Percentiles rank a stretch among this genome's conserved stretches.
These are phyloP conservation scores for Heteropelma amictum DNA, from an alignment of 2,888 invertebrate genomes.

Conservation along the genomic window DNA sequence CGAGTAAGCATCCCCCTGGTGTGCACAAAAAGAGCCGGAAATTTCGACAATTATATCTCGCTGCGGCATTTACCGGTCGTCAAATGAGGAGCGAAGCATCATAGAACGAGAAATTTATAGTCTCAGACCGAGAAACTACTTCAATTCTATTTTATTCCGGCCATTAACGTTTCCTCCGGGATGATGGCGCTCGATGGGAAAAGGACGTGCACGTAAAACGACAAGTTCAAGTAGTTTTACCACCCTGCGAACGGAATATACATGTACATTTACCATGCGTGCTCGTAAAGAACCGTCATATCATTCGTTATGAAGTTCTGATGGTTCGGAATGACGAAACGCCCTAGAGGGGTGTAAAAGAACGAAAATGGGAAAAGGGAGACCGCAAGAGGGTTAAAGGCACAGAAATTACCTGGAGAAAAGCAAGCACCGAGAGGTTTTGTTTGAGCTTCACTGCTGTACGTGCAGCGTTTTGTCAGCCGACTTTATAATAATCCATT, in stretches of 20 bases:
- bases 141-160: conserved; percentile 45
- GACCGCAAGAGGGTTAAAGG: conserved; percentile 17
- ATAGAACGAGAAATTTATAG: conserved; percentile 9
- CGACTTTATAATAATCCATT: conserved; percentile 52
- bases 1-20: too few relatives aligned
- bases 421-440: conserved; percentile 35
- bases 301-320: conserved; percentile 69
- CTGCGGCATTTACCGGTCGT: conserved; percentile 2
- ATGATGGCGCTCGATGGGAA: neutral
- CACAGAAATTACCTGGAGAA: conserved; percentile 36
- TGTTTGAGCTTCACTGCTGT: conserved; percentile 22
- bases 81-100: conserved; percentile 12
- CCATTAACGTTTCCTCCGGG: conserved; percentile 40
- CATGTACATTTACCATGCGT: neutral
- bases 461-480: conserved; percentile 37
- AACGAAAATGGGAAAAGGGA: neutral
- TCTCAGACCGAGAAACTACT: conserved; percentile 19
- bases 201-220: neutral
- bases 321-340: conserved; percentile 55
- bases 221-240: neutral
- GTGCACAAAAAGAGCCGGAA: too few relatives aligned
- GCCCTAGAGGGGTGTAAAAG: conserved; percentile 30
- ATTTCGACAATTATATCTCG: conserved; percentile 6
- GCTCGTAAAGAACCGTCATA: conserved; percentile 42
- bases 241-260: too few relatives aligned